Conservation (phyloP, 2,113 vertebrate species). For the Laterallus jamaicensis region DNA sequence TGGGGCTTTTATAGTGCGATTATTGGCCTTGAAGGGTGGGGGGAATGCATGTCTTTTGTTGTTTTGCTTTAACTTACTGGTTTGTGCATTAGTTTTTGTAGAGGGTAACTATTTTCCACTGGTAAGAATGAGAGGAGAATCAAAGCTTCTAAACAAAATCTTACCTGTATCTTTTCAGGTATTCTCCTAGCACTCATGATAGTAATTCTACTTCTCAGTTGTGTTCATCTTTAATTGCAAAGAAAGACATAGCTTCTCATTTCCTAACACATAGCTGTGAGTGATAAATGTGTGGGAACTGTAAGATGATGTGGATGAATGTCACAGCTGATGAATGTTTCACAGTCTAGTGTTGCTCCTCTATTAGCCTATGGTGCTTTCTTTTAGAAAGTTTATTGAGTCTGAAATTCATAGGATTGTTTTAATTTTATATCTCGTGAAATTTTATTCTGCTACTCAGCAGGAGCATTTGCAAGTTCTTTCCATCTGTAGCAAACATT, state of each 20-base stretch:
- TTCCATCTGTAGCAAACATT: background rate
- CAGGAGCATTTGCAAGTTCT: background rate
- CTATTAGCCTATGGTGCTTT: background rate
- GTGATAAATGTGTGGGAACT: background rate
- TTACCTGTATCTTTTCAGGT: background rate
- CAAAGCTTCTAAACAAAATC: background rate
- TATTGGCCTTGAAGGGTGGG: fast-evolving
- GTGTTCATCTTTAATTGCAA: background rate
- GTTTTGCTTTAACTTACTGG: background rate
- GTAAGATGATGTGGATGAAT: background rate
- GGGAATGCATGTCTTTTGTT: background rate
- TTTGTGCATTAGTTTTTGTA: background rate
- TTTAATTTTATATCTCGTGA: background rate
- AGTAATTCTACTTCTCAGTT: background rate
- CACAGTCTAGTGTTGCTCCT: background rate
- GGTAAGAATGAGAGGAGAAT: background rate
- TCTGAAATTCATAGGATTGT: no score
- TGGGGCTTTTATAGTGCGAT: background rate
- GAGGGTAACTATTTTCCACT: background rate
- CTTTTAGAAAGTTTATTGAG: background rate
- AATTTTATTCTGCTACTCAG: background rate
- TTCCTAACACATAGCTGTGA: background rate
- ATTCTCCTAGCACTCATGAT: background rate
- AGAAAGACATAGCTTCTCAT: background rate
- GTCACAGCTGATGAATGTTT: background rate